Base-by-base conservation (phyloP, 2,113 vertebrate genomes). In the Tachysurus vachellii region DNA sequence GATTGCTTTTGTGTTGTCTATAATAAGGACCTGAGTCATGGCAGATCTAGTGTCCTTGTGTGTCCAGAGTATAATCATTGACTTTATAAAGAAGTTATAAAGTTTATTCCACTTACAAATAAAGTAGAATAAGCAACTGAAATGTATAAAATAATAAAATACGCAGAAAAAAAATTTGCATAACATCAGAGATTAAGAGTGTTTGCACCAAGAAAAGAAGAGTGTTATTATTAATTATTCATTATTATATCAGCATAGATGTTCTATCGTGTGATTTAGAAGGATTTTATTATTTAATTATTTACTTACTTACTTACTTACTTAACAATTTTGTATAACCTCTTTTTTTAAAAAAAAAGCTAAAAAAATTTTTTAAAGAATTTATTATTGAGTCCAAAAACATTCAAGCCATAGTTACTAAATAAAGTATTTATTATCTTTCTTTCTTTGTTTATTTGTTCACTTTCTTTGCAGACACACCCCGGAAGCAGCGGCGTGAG, bases 401-500 rank as follows among this genome's bases (percentile, higher is more conserved):
- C 44, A 42, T 44, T 47, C 47, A 81, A 59, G 9, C 0, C 4
- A 61, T 36, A 0, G 10, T 81, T 81, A 23, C 19, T 80, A 2
- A 56, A 57, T 59, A 2, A 28, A 54, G 5, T 13, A 28, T 54
- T 28, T 14, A 53, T 31, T 54, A 54, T 56, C 16, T 36, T 59
- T 31, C 1, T 57, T 80, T 57, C 3, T 47, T 79, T 56, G 0
- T 36, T 53, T 71, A 0, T 54, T 83, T 54, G 9, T 21, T 44
- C 68, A 4, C 3, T 71, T 88, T 21, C 70, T 62, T 21, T 54
- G 44, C 53, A 93, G 95, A 93, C 81, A 96, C 96, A 0, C 96
- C 96, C 0, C 92, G 96, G 50, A 97, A 97, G 87, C 96, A 97
- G 88, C 95, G 96, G 42, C 93, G 96, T 17, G 96, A 97, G 88